A percentile compares a stretch with the other conserved stretches of the same genome.
Evolutionary conservation across 2,888 invertebrate species (phyloP).

Genomic region (Drosophila kokeensis): DNA sequence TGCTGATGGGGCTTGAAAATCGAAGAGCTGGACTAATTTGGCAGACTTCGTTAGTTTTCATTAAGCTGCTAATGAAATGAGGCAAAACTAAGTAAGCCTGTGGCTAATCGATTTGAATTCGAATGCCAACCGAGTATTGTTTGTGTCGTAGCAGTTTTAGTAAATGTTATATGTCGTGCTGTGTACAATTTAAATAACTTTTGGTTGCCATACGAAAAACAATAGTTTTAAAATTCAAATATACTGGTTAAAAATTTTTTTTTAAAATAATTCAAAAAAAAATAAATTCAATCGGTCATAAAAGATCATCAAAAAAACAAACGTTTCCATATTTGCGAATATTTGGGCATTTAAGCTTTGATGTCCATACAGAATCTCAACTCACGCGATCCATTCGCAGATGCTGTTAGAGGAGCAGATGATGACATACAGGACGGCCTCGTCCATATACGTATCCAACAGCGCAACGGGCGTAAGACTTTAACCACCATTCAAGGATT

Average conservation of each 20-base stretch:
- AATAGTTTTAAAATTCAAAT: slow-evolving; percentile 46
- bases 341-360: slow-evolving; percentile 73
- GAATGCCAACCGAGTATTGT: not conserved
- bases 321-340: not conserved
- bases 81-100: slow-evolving; percentile 22
- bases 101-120: slow-evolving; percentile 1
- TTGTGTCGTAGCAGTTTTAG: slow-evolving; percentile 31
- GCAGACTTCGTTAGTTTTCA: slow-evolving; percentile 55
- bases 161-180: slow-evolving; percentile 25
- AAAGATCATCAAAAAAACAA: not conserved
- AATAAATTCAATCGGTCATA: slow-evolving; percentile 39
- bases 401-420: slow-evolving; percentile 98
- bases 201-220: slow-evolving; percentile 39
- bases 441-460: slow-evolving; percentile 99
- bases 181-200: slow-evolving; percentile 28
- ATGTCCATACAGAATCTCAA: slow-evolving; percentile 99
- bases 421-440: slow-evolving; percentile 99
- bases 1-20: slow-evolving; percentile 2
- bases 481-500: slow-evolving; percentile 99
- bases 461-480: slow-evolving; percentile 99
- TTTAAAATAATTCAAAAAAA: not conserved
- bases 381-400: slow-evolving; percentile 99
- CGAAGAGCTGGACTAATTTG: slow-evolving; percentile 35
- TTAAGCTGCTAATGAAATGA: slow-evolving; percentile 38
- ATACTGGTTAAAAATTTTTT: slow-evolving; percentile 12